A percentile compares a stretch with the other conserved stretches of the same genome.
Evolutionary conservation across 2,888 invertebrate genomes (phyloP).

Genomic region (Arctia plantaginis): DNA sequence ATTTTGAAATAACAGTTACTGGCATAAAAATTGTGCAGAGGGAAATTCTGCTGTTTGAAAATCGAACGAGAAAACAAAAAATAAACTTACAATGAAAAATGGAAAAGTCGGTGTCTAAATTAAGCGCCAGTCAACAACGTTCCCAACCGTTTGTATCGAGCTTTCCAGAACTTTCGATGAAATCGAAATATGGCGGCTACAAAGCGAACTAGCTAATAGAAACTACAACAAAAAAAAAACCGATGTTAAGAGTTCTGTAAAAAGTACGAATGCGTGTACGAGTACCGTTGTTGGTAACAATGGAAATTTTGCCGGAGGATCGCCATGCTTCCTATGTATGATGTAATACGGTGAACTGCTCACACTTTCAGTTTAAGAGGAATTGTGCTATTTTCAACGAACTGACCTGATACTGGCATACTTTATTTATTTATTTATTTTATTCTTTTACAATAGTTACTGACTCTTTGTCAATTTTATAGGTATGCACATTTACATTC

Average conservation of each 20-base stretch:
- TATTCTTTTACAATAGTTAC: too few relatives aligned
- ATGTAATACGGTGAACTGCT: background rate
- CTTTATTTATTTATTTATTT: too few relatives aligned
- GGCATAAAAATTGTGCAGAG: background rate
- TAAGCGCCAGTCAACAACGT: slow-evolving; percentile 16
- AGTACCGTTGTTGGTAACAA: background rate
- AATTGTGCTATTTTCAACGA: background rate
- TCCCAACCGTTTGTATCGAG: slow-evolving; percentile 10
- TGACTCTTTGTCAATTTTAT: too few relatives aligned
- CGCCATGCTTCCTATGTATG: background rate
- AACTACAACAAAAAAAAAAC: slow-evolving; percentile 44
- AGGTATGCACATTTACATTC: too few relatives aligned
- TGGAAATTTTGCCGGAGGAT: too few relatives aligned
- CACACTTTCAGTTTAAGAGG: background rate
- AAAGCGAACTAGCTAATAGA: slow-evolving; percentile 28
- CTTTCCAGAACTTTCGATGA: slow-evolving; percentile 5
- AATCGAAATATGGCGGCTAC: slow-evolving; percentile 14
- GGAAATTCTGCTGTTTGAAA: background rate
- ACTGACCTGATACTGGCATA: too few relatives aligned
- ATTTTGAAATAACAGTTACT: background rate
- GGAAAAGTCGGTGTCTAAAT: slow-evolving; percentile 13
- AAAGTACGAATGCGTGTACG: slow-evolving; percentile 27
- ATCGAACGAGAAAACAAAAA: background rate
- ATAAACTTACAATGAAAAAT: background rate
- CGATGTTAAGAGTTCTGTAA: slow-evolving; percentile 37